These are phyloP conservation scores for Choreutis nemorana DNA, from an alignment of 2,888 invertebrate species.

Conservation along the genomic window DNA sequence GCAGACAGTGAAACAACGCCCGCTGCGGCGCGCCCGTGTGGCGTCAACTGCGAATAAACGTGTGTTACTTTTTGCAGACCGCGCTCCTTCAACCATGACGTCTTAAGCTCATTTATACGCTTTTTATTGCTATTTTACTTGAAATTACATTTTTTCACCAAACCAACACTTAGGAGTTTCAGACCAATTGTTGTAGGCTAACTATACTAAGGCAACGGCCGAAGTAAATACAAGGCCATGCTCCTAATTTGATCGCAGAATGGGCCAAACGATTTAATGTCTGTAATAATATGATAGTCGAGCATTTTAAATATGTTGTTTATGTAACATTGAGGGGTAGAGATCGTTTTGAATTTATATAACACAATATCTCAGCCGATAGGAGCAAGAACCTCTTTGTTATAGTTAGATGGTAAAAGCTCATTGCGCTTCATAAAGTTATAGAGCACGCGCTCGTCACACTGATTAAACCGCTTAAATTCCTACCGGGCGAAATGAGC, in stretches of 20 bases:
- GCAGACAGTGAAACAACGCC: too few relatives aligned
- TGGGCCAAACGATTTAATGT: too few relatives aligned
- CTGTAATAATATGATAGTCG: too few relatives aligned
- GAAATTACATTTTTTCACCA: slow-evolving; percentile 31
- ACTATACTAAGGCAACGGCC: slow-evolving; percentile 38
- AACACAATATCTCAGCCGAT: slow-evolving; percentile 35
- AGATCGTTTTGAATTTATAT: slow-evolving; percentile 45
- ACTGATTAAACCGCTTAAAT: slow-evolving; percentile 19
- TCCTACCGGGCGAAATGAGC: slow-evolving; percentile 28
- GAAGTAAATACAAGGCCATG: slow-evolving; percentile 38
- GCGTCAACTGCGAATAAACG: slow-evolving; percentile 25
- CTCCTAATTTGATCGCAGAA: slow-evolving; percentile 15
- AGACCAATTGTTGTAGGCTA: slow-evolving; percentile 38
- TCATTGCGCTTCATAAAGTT: slow-evolving; percentile 33
- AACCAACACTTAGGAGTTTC: slow-evolving; percentile 21
- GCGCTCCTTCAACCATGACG: slow-evolving; percentile 46
- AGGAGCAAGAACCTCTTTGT: slow-evolving; percentile 23
- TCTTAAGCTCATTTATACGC: slow-evolving; percentile 57
- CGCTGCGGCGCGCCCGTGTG: slow-evolving; percentile 2
- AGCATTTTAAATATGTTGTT: slow-evolving; percentile 2
- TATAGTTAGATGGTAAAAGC: slow-evolving; percentile 14
- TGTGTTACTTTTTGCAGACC: slow-evolving; percentile 43
- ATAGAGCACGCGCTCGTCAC: slow-evolving; percentile 28
- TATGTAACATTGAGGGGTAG: slow-evolving; percentile 12
- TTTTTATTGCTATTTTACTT: slow-evolving; percentile 44